phyloP scores from a whole-genome alignment of 2,113 vertebrate species.

The Donacobius atricapilla region DNA sequence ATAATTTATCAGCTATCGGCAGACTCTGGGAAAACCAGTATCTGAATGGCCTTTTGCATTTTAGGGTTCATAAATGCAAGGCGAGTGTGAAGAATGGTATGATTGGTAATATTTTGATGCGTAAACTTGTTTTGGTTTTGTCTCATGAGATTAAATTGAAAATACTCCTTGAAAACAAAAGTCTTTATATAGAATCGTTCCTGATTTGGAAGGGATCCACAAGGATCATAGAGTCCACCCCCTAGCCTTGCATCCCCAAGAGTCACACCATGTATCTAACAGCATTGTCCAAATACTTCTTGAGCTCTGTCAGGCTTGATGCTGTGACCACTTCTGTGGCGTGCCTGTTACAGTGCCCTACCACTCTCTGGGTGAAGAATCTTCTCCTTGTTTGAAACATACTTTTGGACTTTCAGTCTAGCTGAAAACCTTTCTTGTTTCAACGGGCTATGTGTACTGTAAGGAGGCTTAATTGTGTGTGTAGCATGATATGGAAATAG shows the following conservation, averaged over 20 bases:
- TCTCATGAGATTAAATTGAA: neutral
- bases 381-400: neutral
- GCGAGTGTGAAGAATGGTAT: neutral
- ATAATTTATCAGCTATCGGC: neutral
- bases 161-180: neutral
- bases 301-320: neutral
- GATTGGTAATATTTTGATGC: neutral
- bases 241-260: neutral
- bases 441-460: neutral
- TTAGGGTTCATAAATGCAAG: neutral
- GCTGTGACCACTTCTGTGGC: neutral
- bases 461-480: neutral
- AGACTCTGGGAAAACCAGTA: neutral
- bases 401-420: neutral
- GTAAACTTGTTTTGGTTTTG: neutral
- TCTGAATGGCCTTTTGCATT: neutral
- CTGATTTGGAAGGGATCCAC: neutral
- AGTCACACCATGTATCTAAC: too few species aligned
- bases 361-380: neutral
- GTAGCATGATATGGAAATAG: neutral
- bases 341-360: neutral
- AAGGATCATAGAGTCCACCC: neutral
- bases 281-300: neutral
- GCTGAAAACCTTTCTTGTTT: neutral
- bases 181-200: neutral